These are phyloP conservation scores for Characodon lateralis DNA, from an alignment of 2,797 vertebrate genomes.

Conservation along the genomic window DNA sequence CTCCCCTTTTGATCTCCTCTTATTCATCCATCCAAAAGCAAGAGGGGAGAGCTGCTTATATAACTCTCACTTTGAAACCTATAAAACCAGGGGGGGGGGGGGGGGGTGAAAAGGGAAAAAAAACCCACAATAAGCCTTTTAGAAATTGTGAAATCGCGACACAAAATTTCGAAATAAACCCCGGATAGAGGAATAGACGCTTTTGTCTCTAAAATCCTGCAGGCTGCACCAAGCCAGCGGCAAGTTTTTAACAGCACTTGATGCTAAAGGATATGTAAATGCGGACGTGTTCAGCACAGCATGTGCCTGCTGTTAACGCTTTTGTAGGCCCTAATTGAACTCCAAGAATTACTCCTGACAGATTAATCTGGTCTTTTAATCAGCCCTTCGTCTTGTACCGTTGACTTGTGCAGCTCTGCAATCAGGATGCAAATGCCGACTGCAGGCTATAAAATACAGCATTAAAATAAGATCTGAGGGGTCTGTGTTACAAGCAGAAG, in stretches of 20 bases:
- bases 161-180: conserved; percentile 27
- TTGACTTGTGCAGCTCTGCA: conserved; percentile 28
- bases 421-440: conserved; percentile 20
- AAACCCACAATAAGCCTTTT: conserved; percentile 39
- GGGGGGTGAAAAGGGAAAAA: background rate
- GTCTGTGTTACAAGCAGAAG: conserved; percentile 13
- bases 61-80: conserved; percentile 64
- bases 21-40: conserved; percentile 64
- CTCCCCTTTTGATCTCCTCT: conserved; percentile 72
- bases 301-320: conserved; percentile 40
- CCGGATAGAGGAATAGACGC: conserved; percentile 16
- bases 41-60: conserved; percentile 61
- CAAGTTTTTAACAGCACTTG: conserved; percentile 28
- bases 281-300: conserved; percentile 29
- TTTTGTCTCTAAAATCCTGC: conserved; percentile 30
- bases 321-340: conserved; percentile 31
- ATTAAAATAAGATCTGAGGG: conserved; percentile 21
- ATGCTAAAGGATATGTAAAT: conserved; percentile 39
- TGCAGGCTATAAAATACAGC: conserved; percentile 30
- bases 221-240: conserved; percentile 24
- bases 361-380: conserved; percentile 47
- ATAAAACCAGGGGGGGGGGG: conserved; percentile 42
- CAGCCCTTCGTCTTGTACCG: conserved; percentile 44
- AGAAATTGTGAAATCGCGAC: conserved; percentile 35
- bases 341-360: conserved; percentile 41